A percentile compares a stretch with the other conserved stretches of the same genome.
phyloP scores from a whole-genome alignment of 2,888 invertebrate species.

The Drosophila cracens region DNA sequence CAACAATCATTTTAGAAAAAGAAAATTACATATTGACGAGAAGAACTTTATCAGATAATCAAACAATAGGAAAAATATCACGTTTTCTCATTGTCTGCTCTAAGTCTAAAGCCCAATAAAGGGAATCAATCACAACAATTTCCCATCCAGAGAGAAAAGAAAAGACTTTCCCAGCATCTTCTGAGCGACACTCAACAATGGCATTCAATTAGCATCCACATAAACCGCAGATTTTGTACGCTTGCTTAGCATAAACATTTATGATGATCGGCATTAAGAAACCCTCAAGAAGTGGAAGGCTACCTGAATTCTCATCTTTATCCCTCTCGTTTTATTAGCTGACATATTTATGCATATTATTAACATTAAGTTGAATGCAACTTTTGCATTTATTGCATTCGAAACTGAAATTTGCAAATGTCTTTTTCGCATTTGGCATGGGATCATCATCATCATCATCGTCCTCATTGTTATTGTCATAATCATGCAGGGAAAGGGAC shows the following conservation, averaged over 20 bases:
- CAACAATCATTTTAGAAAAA: not conserved
- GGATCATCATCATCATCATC: conserved; percentile 26
- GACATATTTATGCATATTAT: conserved; percentile 81
- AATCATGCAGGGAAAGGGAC: conserved; percentile 29
- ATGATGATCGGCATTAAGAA: conserved; percentile 14
- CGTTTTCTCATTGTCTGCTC: not conserved
- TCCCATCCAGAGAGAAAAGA: not conserved
- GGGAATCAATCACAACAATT: not conserved
- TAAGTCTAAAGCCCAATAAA: not conserved
- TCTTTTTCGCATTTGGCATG: conserved; percentile 26
- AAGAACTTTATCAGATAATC: not conserved
- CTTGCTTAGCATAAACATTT: conserved; percentile 19
- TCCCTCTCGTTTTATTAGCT: conserved; percentile 63
- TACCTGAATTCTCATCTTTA: conserved; percentile 22
- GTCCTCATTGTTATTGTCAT: conserved; percentile 12
- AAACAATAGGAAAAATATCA: not conserved
- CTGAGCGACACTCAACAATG: conserved; percentile 53
- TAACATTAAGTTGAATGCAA: conserved; percentile 69
- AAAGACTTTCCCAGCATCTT: conserved; percentile 18
- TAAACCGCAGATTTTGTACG: conserved; percentile 57
- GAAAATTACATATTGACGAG: not conserved
- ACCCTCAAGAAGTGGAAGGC: conserved; percentile 11
- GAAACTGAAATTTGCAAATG: conserved; percentile 42
- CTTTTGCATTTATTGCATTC: conserved; percentile 40
- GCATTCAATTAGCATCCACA: conserved; percentile 72